Evolutionary conservation across 2,113 vertebrate species (phyloP).

Genomic region (Crotalus horridus): DNA sequence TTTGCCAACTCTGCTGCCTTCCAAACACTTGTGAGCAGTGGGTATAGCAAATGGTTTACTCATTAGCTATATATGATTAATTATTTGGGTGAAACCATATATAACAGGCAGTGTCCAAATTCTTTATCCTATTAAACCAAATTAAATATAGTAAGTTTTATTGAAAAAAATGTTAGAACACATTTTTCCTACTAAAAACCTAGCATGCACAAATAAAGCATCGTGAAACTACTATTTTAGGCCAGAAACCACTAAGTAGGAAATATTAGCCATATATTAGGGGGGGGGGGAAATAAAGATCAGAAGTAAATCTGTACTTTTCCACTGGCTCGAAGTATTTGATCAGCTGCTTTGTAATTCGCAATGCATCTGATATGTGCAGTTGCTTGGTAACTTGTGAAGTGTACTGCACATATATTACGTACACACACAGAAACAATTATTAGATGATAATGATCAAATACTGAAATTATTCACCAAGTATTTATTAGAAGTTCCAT

Average conservation of each 20-base stretch:
- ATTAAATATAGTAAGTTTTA: not conserved
- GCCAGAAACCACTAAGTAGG: not conserved
- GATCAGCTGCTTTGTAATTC: slow-evolving; percentile 34
- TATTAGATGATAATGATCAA: not conserved
- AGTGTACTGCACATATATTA: slow-evolving; percentile 18
- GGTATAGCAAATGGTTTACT: not conserved
- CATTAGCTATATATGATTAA: not conserved
- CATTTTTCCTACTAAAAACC: not conserved
- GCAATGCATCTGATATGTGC: not conserved
- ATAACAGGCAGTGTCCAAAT: not conserved
- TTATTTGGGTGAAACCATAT: not conserved
- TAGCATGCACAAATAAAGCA: not conserved
- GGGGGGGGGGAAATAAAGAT: not conserved
- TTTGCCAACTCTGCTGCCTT: not conserved
- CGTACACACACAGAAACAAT: not conserved
- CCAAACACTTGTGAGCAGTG: not conserved
- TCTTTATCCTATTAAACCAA: not conserved
- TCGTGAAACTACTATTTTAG: not conserved
- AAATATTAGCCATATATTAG: not conserved
- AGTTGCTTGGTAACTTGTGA: slow-evolving; percentile 44
- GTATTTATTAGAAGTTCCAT: not conserved
- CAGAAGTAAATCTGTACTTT: slow-evolving; percentile 24
- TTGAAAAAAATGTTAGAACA: not conserved
- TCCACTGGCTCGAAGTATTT: not conserved
- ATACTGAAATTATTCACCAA: not conserved